phyloP scores from a whole-genome alignment of 2,113 vertebrate species.

The Corythaeola cristata region DNA sequence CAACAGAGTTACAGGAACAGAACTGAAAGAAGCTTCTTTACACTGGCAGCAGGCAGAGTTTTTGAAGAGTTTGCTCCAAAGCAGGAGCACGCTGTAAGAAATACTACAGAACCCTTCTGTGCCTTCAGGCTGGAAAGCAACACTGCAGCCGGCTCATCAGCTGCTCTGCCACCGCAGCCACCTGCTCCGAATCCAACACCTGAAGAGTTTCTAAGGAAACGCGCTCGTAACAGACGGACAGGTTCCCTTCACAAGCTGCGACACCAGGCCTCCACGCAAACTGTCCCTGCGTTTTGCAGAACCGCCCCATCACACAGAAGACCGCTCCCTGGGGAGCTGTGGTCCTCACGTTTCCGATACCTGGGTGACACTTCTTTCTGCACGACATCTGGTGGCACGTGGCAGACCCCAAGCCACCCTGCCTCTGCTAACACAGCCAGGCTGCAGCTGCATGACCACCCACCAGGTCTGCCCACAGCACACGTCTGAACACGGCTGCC shows the following conservation, averaged over 20 bases:
- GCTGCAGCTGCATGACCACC: background rate
- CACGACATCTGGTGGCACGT: no score
- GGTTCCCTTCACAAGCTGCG: background rate
- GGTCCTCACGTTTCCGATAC: background rate
- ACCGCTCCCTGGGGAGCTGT: background rate
- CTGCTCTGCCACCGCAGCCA: background rate
- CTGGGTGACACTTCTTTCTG: background rate
- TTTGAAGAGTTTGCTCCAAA: background rate
- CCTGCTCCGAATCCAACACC: background rate
- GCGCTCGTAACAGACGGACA: background rate
- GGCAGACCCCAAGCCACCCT: background rate
- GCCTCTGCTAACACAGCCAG: background rate
- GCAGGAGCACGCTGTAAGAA: background rate
- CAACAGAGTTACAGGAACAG: constrained; percentile 30
- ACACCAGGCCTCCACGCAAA: background rate
- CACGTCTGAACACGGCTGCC: background rate
- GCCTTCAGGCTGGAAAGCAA: background rate
- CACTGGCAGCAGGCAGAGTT: background rate
- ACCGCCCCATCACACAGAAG: background rate
- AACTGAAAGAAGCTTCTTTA: background rate
- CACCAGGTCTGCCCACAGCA: background rate
- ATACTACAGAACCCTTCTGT: background rate
- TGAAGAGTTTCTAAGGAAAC: background rate
- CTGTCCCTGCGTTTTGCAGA: background rate
- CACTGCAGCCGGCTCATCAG: background rate